Conservation (phyloP, 2,797 vertebrate species). For the Ambastaia sidthimunki region DNA sequence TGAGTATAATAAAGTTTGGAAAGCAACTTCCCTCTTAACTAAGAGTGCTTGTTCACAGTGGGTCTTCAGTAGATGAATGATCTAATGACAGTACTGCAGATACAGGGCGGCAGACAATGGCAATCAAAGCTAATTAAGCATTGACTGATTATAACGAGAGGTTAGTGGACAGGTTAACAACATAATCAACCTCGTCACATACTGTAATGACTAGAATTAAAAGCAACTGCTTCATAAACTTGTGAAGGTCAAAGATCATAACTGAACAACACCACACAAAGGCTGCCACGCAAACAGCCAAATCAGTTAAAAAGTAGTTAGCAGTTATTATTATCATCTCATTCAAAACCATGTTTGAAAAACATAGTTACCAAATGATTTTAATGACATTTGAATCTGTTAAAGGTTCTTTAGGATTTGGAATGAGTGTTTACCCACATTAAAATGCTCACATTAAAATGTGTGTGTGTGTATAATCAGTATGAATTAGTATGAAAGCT, state of each 20-base stretch:
- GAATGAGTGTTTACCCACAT: no score
- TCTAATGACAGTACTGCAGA: slow-evolving; percentile 46
- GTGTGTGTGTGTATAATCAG: no score
- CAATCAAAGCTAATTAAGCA: slow-evolving; percentile 74
- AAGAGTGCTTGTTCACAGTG: slow-evolving; percentile 10
- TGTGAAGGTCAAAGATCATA: slow-evolving; percentile 71
- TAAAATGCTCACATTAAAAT: no score
- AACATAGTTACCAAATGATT: no score
- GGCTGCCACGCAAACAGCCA: neutral
- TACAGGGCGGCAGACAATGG: slow-evolving; percentile 65
- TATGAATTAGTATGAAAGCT: neutral
- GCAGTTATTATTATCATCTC: neutral
- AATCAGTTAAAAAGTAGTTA: neutral
- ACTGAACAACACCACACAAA: slow-evolving; percentile 59
- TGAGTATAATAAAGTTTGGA: slow-evolving; percentile 31
- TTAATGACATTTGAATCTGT: no score
- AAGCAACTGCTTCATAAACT: slow-evolving; percentile 62
- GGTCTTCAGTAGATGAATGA: slow-evolving; percentile 36
- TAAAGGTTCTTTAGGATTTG: no score
- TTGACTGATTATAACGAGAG: slow-evolving; percentile 74
- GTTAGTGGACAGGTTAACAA: slow-evolving; percentile 70
- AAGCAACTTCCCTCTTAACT: neutral
- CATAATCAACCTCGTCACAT: slow-evolving; percentile 70
- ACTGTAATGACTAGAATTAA: slow-evolving; percentile 55
- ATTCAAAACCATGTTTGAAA: neutral